Percentiles rank a stretch among this genome's conserved stretches.
These are phyloP conservation scores for Poeciliopsis turrubarensis DNA, from an alignment of 2,113 vertebrate genomes.

Conservation along the genomic window DNA sequence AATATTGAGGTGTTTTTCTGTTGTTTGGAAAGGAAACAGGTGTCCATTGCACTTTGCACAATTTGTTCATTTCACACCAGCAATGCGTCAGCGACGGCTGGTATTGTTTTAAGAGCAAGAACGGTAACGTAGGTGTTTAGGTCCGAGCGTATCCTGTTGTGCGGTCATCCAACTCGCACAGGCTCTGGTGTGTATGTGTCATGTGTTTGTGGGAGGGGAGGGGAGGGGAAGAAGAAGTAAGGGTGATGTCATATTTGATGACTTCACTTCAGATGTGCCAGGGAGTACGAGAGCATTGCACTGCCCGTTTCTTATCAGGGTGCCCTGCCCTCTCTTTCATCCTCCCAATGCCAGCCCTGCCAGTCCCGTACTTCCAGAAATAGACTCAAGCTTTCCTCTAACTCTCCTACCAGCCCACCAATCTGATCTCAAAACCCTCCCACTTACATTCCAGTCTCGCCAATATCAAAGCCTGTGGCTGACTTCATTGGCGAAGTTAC, in stretches of 20 bases:
- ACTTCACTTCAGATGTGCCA: conserved; percentile 68
- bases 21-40: not conserved
- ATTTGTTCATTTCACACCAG: not conserved
- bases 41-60: not conserved
- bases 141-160: conserved; percentile 29
- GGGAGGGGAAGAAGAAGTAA: conserved; percentile 12
- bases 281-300: conserved; percentile 42
- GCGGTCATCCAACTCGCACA: conserved; percentile 19
- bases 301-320: conserved; percentile 48
- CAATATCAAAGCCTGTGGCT: conserved; percentile 46
- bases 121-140: not conserved
- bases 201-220: conserved; percentile 37
- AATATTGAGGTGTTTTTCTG: not conserved
- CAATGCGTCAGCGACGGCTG: conserved; percentile 11
- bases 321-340: conserved; percentile 28
- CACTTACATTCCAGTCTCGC: conserved; percentile 44
- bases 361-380: conserved; percentile 50
- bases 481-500: conserved; percentile 18
- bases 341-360: conserved; percentile 29
- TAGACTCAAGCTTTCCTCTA: conserved; percentile 42
- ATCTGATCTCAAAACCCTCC: conserved; percentile 44
- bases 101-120: conserved; percentile 17
- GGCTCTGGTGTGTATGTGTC: conserved; percentile 10
- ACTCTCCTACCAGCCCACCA: conserved; percentile 52
- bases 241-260: conserved; percentile 73